These are phyloP conservation scores for Eulithis prunata DNA, from an alignment of 2,888 invertebrate species.

Conservation along the genomic window DNA sequence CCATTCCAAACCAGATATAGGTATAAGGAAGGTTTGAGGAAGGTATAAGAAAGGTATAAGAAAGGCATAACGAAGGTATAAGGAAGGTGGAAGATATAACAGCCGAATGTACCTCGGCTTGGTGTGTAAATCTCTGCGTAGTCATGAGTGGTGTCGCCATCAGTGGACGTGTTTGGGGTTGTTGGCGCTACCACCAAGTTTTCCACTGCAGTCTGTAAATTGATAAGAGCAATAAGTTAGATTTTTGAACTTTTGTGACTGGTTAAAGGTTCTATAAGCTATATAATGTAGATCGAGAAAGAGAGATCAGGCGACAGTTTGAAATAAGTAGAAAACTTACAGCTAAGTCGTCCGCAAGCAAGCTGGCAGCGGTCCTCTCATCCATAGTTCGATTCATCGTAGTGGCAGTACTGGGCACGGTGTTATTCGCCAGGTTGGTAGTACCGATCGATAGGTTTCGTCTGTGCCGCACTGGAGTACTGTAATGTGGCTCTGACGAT, in stretches of 20 bases:
- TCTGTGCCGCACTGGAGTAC: slow-evolving; percentile 78
- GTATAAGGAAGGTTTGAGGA: too few relatives aligned
- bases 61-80: too few relatives aligned
- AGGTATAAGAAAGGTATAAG: too few relatives aligned
- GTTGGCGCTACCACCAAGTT: slow-evolving; percentile 80
- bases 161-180: slow-evolving; percentile 86
- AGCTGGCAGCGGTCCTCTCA: slow-evolving; percentile 81
- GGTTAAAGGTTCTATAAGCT: too few relatives aligned
- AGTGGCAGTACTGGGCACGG: slow-evolving; percentile 58
- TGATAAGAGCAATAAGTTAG: slow-evolving; percentile 8
- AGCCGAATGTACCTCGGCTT: slow-evolving; percentile 86
- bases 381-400: slow-evolving; percentile 85
- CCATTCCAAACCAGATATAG: too few relatives aligned
- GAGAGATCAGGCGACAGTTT: too few relatives aligned
- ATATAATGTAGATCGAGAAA: too few relatives aligned
- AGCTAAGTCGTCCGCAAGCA: slow-evolving; percentile 86
- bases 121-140: slow-evolving; percentile 98
- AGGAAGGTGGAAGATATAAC: too few relatives aligned
- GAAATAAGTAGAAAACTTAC: too few relatives aligned
- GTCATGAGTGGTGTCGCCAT: slow-evolving; percentile 91
- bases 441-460: slow-evolving; percentile 79
- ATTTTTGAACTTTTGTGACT: too few relatives aligned
- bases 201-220: slow-evolving; percentile 79
- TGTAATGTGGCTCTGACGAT: slow-evolving; percentile 78
- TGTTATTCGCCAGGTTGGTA: slow-evolving; percentile 69